Conservation (phyloP, 2,888 invertebrate species). For the Brachypterus glaber region DNA sequence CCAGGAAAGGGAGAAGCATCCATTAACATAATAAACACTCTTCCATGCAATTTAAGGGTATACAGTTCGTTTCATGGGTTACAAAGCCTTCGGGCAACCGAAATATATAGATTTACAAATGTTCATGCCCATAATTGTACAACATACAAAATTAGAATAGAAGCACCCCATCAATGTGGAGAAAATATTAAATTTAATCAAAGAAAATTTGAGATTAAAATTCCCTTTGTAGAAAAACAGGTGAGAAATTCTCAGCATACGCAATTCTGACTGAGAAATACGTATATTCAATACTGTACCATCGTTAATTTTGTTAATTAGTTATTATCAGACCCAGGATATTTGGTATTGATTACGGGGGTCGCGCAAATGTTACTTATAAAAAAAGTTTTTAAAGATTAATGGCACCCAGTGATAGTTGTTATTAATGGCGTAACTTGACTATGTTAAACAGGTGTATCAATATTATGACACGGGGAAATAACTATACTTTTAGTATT, state of each 20-base stretch:
- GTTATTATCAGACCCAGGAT: too few relatives aligned
- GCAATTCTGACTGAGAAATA: too few relatives aligned
- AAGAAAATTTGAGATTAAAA: constrained; percentile 20
- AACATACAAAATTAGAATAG: constrained; percentile 31
- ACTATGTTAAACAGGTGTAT: too few relatives aligned
- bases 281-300: too few relatives aligned
- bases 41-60: constrained; percentile 48
- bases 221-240: not conserved
- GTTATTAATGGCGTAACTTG: too few relatives aligned
- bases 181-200: constrained; percentile 28
- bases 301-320: too few relatives aligned
- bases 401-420: too few relatives aligned
- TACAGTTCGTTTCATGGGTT: constrained; percentile 30
- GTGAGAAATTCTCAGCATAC: not conserved
- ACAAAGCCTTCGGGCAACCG: constrained; percentile 29
- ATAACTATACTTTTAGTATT: too few relatives aligned
- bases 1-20: constrained; percentile 41
- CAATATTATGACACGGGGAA: too few relatives aligned
- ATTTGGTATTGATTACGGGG: not conserved
- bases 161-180: constrained; percentile 34
- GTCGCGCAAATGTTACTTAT: too few relatives aligned
- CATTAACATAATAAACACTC: constrained; percentile 53
- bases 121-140: constrained; percentile 33
- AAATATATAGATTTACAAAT: constrained; percentile 33
- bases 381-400: too few relatives aligned